Percentiles rank a stretch among this genome's conserved stretches.
Evolutionary conservation across 2,113 vertebrate species (phyloP).

Genomic region (Apodemus sylvaticus): DNA sequence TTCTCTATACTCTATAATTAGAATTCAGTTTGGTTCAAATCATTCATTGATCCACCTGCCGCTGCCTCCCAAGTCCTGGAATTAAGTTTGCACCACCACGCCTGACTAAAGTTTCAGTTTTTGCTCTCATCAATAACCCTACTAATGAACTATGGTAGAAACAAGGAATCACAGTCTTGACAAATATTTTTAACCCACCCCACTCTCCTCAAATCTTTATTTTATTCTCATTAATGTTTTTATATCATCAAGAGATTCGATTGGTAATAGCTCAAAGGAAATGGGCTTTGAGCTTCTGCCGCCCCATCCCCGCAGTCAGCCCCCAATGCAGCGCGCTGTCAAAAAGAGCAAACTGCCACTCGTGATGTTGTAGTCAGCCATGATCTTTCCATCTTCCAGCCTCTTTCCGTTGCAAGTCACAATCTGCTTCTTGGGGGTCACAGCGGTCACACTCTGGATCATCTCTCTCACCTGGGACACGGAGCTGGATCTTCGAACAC

Average conservation of each 20-base stretch:
- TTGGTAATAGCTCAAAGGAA: not conserved
- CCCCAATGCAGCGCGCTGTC: rapidly evolving
- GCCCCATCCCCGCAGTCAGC: not conserved
- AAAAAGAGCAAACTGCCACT: not conserved
- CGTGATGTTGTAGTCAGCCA: constrained; percentile 5
- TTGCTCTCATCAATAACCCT: not conserved
- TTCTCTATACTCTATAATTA: not conserved
- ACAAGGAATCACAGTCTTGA: not conserved
- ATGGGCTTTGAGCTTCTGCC: not conserved
- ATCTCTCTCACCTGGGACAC: constrained; percentile 48
- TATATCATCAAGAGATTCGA: not conserved
- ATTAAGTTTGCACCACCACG: not conserved
- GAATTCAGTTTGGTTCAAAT: not conserved
- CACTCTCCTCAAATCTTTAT: not conserved
- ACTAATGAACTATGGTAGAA: not conserved
- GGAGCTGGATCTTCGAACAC: not conserved
- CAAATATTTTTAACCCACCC: not conserved
- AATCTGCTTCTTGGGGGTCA: not conserved
- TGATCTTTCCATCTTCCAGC: constrained; percentile 59
- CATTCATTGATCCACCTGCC: not conserved
- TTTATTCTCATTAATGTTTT: not conserved
- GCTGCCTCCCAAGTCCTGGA: not conserved
- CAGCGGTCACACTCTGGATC: not conserved
- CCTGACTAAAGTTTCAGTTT: not conserved
- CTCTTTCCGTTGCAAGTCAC: constrained; percentile 63